A percentile compares a stretch with the other conserved stretches of the same genome.
Conservation (phyloP, 2,888 invertebrate genomes). For the Hypselothyrea guttata region DNA sequence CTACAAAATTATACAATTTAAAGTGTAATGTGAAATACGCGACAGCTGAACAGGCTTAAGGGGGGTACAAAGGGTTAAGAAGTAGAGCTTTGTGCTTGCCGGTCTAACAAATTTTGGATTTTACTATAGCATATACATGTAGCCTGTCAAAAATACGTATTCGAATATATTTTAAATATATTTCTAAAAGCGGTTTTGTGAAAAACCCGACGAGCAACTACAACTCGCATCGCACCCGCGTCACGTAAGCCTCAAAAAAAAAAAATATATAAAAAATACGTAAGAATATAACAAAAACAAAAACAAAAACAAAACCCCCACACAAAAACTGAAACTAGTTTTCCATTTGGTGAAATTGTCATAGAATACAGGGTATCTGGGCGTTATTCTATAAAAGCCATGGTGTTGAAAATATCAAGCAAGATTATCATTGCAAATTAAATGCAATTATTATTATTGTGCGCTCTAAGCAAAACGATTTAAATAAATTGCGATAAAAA, state of each 20-base stretch:
- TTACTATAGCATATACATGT: too few relatives aligned
- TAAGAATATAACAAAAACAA: too few relatives aligned
- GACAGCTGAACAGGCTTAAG: slow-evolving; percentile 13
- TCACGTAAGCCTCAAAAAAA: slow-evolving; percentile 66
- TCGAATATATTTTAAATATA: background rate
- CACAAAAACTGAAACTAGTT: slow-evolving; percentile 64
- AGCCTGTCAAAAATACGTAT: background rate
- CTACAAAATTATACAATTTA: slow-evolving; percentile 58
- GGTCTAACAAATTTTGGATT: slow-evolving; percentile 1
- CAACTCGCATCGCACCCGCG: slow-evolving; percentile 37
- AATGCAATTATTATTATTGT: slow-evolving; percentile 56
- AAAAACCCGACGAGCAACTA: slow-evolving; percentile 44
- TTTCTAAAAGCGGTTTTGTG: slow-evolving; percentile 17
- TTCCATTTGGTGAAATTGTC: slow-evolving; percentile 66
- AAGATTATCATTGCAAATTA: slow-evolving; percentile 43
- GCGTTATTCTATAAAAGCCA: slow-evolving; percentile 36
- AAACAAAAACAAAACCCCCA: background rate
- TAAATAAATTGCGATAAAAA: slow-evolving; percentile 50
- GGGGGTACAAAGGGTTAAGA: slow-evolving; percentile 1
- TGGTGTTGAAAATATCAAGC: slow-evolving; percentile 57
- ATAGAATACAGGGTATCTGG: too few relatives aligned
- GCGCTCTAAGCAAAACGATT: slow-evolving; percentile 29
- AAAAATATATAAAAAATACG: too few relatives aligned
- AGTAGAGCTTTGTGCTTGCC: too few relatives aligned
- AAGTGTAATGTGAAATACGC: slow-evolving; percentile 65